These are phyloP conservation scores for Poliocrania exsul DNA, from an alignment of 2,797 vertebrate species.

Conservation along the genomic window DNA sequence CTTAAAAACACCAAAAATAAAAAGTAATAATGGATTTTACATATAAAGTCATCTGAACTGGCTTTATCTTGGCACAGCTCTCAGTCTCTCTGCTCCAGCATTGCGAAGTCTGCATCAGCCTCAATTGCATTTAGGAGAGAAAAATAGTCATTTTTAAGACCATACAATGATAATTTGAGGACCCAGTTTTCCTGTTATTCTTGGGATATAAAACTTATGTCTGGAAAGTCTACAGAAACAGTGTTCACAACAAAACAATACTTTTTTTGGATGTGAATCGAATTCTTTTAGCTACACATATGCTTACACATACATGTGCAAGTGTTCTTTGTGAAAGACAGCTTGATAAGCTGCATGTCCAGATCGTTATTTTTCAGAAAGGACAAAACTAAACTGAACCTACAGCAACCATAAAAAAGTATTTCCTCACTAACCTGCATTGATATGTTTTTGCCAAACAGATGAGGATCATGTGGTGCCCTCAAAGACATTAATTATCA, in stretches of 20 bases:
- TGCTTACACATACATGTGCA: not conserved
- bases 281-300: not conserved
- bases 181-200: not conserved
- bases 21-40: not conserved
- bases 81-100: not conserved
- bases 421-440: not conserved
- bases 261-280: not conserved
- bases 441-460: not conserved
- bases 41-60: not conserved
- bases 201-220: not conserved
- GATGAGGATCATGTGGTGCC: not conserved
- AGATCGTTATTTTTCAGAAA: not conserved
- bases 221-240: not conserved
- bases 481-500: not conserved
- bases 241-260: not conserved
- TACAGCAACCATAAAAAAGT: not conserved
- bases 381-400: not conserved
- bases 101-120: not conserved
- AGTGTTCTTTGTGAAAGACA: not conserved
- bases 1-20: not conserved
- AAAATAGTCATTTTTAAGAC: not conserved
- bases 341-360: not conserved
- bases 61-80: not conserved
- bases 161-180: not conserved
- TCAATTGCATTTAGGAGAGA: not conserved